A percentile compares a stretch with the other conserved stretches of the same genome.
These are phyloP conservation scores for Phoeniculus purpureus DNA, from an alignment of 2,797 vertebrate genomes.

Conservation along the genomic window DNA sequence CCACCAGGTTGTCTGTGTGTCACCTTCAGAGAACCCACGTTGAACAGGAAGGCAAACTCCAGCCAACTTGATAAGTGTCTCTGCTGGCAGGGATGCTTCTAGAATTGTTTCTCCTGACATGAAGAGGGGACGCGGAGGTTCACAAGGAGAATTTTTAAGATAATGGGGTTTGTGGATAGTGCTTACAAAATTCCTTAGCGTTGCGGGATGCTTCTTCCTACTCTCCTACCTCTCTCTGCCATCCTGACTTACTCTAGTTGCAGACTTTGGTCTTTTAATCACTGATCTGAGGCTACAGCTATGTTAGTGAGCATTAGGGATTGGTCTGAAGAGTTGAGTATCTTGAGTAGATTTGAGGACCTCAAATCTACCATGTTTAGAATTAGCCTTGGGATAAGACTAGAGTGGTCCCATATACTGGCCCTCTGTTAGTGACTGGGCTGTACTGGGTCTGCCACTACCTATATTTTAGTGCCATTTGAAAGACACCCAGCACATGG, in stretches of 20 bases:
- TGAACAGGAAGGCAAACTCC: not conserved
- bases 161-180: not conserved
- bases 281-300: not conserved
- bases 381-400: not conserved
- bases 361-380: not conserved
- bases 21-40: not conserved
- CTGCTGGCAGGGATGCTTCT: not conserved
- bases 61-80: not conserved
- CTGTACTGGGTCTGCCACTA: not conserved
- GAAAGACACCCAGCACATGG: accelerated
- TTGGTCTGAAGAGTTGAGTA: not conserved
- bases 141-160: not conserved
- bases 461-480: not conserved
- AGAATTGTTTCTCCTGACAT: not conserved
- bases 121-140: not conserved
- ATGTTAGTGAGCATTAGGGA: not conserved
- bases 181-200: not conserved
- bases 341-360: not conserved
- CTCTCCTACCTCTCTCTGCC: not conserved
- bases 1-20: not conserved
- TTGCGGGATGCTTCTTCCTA: not conserved
- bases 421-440: accelerated
- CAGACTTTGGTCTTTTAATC: not conserved
- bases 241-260: not conserved
- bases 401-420: not conserved